Conservation (phyloP, 2,888 invertebrate genomes). For the Heliconius erato region DNA sequence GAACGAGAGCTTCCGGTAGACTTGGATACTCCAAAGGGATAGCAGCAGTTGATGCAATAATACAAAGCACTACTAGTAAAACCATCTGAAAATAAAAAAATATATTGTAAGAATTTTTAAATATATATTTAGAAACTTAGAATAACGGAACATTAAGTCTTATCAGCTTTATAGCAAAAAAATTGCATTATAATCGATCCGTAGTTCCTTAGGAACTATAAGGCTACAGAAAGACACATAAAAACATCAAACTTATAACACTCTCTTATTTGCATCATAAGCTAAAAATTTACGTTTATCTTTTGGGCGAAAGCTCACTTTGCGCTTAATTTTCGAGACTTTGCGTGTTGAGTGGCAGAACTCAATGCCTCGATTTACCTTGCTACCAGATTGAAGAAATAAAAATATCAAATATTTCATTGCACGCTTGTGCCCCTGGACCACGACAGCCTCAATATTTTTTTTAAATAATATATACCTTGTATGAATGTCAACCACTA, state of each 20-base stretch:
- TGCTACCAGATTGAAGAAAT: no score
- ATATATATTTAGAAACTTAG: not conserved
- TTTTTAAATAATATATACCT: not conserved
- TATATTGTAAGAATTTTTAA: not conserved
- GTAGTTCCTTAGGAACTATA: not conserved
- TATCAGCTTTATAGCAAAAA: not conserved
- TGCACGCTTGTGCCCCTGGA: no score
- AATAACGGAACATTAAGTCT: not conserved
- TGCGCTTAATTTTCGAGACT: no score
- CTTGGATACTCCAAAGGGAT: not conserved
- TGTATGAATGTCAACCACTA: not conserved
- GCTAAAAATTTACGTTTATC: no score
- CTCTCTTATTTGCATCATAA: no score
- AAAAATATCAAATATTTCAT: no score
- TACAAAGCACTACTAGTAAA: not conserved
- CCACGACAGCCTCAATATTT: not conserved
- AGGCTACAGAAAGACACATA: not conserved
- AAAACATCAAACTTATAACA: no score
- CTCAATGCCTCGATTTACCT: no score
- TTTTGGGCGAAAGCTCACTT: no score
- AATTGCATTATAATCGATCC: not conserved
- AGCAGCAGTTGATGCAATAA: conserved; percentile 8
- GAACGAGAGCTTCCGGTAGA: not conserved
- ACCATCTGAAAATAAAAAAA: conserved; percentile 19
- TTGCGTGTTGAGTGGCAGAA: no score